phyloP scores from a whole-genome alignment of 2,113 vertebrate species.

The Propithecus coquereli region DNA sequence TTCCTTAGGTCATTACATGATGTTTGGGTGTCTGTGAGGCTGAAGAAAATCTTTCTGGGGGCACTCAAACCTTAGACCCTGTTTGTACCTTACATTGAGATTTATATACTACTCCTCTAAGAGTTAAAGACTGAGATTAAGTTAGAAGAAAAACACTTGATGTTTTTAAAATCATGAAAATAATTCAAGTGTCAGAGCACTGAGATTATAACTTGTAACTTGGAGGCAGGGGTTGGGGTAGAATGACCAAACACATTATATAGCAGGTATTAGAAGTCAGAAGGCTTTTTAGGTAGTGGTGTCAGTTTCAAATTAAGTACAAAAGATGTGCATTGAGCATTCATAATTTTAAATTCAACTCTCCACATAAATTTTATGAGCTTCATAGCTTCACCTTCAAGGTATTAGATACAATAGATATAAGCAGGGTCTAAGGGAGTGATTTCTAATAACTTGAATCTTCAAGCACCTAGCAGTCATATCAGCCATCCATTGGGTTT shows the following conservation, averaged over 20 bases:
- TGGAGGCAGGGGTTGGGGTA: neutral
- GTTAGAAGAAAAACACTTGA: conserved; percentile 60
- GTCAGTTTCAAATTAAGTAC: conserved; percentile 33
- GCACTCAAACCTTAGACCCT: conserved; percentile 85
- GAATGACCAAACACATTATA: neutral
- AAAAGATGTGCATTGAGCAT: neutral
- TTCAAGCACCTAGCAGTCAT: conserved; percentile 81
- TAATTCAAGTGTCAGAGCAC: conserved; percentile 52
- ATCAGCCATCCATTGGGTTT: conserved; percentile 76
- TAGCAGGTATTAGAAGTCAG: neutral
- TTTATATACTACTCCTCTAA: conserved; percentile 72
- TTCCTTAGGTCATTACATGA: conserved; percentile 80
- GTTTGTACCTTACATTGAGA: conserved; percentile 81
- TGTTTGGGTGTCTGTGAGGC: conserved; percentile 73
- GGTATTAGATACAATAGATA: conserved; percentile 71
- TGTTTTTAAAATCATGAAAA: conserved; percentile 55
- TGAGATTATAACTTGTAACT: neutral
- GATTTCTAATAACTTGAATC: conserved; percentile 66
- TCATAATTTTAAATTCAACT: conserved; percentile 47
- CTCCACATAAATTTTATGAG: conserved; percentile 20
- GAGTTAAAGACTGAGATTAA: conserved; percentile 56
- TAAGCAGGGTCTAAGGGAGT: conserved; percentile 85
- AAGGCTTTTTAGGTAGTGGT: neutral
- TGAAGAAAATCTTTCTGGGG: conserved; percentile 66
- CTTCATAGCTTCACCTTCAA: neutral